Percentiles rank a stretch among this genome's conserved stretches.
Evolutionary conservation across 64 coral and sea anemone genomes (phyloP).

Genomic region (Montipora capricornis): DNA sequence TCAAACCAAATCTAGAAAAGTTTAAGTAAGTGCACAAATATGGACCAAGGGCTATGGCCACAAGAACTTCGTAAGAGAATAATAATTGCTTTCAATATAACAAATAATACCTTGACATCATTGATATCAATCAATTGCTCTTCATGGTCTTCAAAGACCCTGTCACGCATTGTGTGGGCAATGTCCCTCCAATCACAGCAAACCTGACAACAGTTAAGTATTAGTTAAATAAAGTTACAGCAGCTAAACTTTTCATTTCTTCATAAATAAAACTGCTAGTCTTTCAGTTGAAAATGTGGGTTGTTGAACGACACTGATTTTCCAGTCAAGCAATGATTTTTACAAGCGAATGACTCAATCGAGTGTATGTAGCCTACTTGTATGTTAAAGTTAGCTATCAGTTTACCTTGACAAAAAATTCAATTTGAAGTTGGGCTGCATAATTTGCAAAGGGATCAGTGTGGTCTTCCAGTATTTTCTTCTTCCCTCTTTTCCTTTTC

Average conservation of each 20-base stretch:
- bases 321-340: too few relatives aligned
- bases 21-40: too few relatives aligned
- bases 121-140: slow-evolving; percentile 68
- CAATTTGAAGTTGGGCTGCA: slow-evolving; percentile 38
- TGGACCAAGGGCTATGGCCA: too few relatives aligned
- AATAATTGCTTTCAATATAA: too few relatives aligned
- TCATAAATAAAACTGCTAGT: background rate
- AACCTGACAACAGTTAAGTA: slow-evolving; percentile 22
- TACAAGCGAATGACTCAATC: background rate
- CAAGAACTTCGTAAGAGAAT: too few relatives aligned
- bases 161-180: slow-evolving; percentile 34
- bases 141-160: slow-evolving; percentile 52
- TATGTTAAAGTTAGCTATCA: background rate
- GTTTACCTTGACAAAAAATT: background rate
- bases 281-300: background rate
- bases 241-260: background rate
- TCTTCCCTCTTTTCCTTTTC: slow-evolving; percentile 2
- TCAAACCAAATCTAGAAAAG: background rate
- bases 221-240: too few relatives aligned
- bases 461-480: background rate
- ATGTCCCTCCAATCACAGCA: slow-evolving; percentile 72
- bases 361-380: background rate
- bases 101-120: slow-evolving; percentile 56
- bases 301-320: background rate
- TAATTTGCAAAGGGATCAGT: slow-evolving; percentile 14